These are phyloP conservation scores for Platorchestia sp. DNA, from an alignment of 1,140 invertebrate genomes.

Conservation along the genomic window DNA sequence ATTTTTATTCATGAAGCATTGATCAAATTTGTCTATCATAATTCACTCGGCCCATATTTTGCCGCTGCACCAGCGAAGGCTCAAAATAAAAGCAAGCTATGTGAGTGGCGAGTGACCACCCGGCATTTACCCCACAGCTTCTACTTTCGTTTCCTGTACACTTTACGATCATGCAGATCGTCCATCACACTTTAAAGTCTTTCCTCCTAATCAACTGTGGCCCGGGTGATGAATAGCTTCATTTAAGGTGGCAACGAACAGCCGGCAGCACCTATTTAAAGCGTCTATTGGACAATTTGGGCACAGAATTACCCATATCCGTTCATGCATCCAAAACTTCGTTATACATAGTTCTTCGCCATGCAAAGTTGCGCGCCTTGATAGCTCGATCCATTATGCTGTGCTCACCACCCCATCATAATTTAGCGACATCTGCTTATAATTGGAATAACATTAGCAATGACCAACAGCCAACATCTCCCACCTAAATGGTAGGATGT, in stretches of 20 bases:
- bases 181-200: neutral
- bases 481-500: too few species aligned
- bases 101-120: neutral
- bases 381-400: neutral
- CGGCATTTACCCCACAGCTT: neutral
- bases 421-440: too few species aligned
- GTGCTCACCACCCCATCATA: neutral
- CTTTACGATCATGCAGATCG: neutral
- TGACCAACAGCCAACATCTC: too few species aligned
- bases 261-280: neutral
- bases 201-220: neutral
- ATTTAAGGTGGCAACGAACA: neutral
- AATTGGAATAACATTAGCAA: too few species aligned
- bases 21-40: neutral
- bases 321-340: neutral
- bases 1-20: neutral
- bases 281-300: neutral
- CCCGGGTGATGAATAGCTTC: neutral
- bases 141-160: neutral
- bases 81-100: neutral
- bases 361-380: neutral
- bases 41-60: neutral
- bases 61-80: neutral
- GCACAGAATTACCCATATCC: neutral
- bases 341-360: neutral